Conservation (phyloP, 2,888 invertebrate species). For the Cosmopolites sordidus region DNA sequence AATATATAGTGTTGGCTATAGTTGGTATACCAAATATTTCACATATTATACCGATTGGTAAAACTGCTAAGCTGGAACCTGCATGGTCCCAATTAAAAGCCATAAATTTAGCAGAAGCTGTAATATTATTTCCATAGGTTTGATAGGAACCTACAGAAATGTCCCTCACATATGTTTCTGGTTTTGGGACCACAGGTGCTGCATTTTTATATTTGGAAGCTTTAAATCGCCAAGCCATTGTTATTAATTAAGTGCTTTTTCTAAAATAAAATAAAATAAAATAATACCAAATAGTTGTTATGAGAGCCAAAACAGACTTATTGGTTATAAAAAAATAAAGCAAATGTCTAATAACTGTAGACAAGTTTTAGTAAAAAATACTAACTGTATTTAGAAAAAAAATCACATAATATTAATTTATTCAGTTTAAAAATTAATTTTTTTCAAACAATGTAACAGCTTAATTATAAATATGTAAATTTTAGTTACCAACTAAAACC, state of each 20-base stretch:
- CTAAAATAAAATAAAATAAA: not conserved
- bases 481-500: not conserved
- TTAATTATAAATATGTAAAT: not conserved
- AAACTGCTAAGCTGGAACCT: conserved; percentile 48
- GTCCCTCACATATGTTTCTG: conserved; percentile 83
- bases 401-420: too few species aligned
- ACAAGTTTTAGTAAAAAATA: too few species aligned
- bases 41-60: conserved; percentile 23
- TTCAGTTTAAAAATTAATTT: too few species aligned
- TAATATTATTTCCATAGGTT: conserved; percentile 92
- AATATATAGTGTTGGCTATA: not conserved
- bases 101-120: conserved; percentile 89
- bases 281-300: not conserved
- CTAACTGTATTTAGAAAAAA: too few species aligned
- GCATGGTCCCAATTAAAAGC: conserved; percentile 94
- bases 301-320: too few species aligned
- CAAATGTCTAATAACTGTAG: too few species aligned
- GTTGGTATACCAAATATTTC: not conserved
- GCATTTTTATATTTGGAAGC: conserved; percentile 98
- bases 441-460: not conserved
- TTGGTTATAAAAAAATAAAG: too few species aligned
- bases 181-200: conserved; percentile 90
- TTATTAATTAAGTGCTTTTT: not conserved
- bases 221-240: conserved; percentile 93
- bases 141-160: conserved; percentile 89